Evolutionary conservation across 2,797 vertebrate species (phyloP).

Genomic region (Babyrousa celebensis): DNA sequence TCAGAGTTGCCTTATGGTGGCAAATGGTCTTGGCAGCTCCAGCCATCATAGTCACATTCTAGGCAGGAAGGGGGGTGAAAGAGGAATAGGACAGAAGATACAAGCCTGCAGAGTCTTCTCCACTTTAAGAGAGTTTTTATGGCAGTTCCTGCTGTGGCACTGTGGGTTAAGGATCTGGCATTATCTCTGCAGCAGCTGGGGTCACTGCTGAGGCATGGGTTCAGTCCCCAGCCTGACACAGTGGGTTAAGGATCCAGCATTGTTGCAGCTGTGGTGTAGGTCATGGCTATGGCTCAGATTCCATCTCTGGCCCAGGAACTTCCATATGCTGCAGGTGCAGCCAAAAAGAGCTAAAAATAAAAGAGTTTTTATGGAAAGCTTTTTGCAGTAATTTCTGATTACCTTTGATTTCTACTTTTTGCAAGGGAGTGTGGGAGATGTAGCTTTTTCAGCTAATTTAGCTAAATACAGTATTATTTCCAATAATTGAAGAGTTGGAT

Average conservation of each 20-base stretch:
- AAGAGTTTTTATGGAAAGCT: not conserved
- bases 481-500: not conserved
- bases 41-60: not conserved
- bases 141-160: too few species aligned
- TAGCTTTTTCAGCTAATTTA: not conserved
- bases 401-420: not conserved
- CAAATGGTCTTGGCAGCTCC: not conserved
- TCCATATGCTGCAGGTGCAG: too few species aligned
- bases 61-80: not conserved
- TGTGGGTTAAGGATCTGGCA: too few species aligned
- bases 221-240: too few species aligned
- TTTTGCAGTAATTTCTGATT: not conserved
- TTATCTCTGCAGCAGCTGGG: too few species aligned
- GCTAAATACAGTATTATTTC: not conserved
- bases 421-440: not conserved
- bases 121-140: not conserved
- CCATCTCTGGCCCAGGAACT: too few species aligned
- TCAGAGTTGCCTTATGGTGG: not conserved
- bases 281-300: too few species aligned
- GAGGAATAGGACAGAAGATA: not conserved
- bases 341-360: too few species aligned
- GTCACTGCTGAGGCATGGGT: too few species aligned
- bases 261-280: too few species aligned
- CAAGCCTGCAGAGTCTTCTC: not conserved
- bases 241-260: too few species aligned